These are phyloP conservation scores for Mimachlamys varia DNA, from an alignment of 2,888 invertebrate species.

Conservation along the genomic window DNA sequence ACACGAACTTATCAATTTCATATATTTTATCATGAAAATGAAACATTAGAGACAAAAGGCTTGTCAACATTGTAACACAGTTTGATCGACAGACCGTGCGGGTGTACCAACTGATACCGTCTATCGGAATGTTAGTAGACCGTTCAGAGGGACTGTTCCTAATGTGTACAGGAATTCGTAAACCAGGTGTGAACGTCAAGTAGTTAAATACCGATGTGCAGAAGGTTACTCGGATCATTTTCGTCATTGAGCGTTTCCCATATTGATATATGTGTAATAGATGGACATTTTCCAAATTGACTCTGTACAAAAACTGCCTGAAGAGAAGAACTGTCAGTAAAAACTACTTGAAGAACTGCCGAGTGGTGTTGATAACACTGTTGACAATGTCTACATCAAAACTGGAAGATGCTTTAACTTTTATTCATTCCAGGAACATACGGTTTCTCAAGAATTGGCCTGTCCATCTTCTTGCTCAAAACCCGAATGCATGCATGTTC, in stretches of 20 bases:
- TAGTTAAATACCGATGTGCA: background rate
- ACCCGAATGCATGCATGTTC: conserved; percentile 75
- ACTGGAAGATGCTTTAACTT: background rate
- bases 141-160: background rate
- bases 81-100: background rate
- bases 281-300: background rate
- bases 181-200: background rate
- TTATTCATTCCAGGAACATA: conserved; percentile 71
- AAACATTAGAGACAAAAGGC: conserved; percentile 23
- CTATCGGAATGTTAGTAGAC: background rate
- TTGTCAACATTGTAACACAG: conserved; percentile 11
- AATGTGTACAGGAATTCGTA: background rate
- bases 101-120: background rate
- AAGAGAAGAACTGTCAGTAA: too few relatives aligned
- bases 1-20: conserved; percentile 15
- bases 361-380: background rate
- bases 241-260: background rate
- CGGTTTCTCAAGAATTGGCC: conserved; percentile 77
- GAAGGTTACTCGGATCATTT: background rate
- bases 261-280: background rate
- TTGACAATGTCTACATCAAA: background rate
- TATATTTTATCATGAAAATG: conserved; percentile 8
- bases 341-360: too few relatives aligned
- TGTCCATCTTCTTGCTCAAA: conserved; percentile 66
- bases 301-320: background rate